phyloP scores from a whole-genome alignment of 2,888 invertebrate genomes.

The Teinopalpus imperialis region DNA sequence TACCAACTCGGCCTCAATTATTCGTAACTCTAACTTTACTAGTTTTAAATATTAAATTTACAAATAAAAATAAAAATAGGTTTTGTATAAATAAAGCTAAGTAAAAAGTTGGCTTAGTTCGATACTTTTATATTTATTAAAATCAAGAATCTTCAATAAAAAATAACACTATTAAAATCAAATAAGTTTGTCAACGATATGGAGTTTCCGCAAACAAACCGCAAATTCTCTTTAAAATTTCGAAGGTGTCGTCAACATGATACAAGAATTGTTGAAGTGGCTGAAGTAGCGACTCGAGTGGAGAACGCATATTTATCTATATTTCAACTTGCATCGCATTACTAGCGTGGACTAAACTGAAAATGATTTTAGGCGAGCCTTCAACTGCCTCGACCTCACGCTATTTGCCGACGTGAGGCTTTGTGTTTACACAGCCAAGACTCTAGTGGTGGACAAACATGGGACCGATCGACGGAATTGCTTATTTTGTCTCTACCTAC shows the following conservation, averaged over 20 bases:
- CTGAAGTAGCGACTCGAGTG: slow-evolving; percentile 42
- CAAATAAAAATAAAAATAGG: too few species aligned
- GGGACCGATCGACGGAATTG: slow-evolving; percentile 79
- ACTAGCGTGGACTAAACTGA: slow-evolving; percentile 51
- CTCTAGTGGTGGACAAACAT: slow-evolving; percentile 81
- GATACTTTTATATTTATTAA: too few species aligned
- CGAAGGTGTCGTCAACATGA: slow-evolving; percentile 39
- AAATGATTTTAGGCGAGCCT: slow-evolving; percentile 63
- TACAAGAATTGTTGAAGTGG: slow-evolving; percentile 34
- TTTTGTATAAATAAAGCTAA: too few species aligned
- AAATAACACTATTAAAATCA: too few species aligned
- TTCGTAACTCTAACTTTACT: too few species aligned
- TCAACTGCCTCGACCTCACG: slow-evolving; percentile 72
- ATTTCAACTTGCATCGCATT: slow-evolving; percentile 48
- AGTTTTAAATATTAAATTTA: too few species aligned
- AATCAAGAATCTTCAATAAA: too few species aligned
- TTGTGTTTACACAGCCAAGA: slow-evolving; percentile 75
- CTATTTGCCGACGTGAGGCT: slow-evolving; percentile 80
- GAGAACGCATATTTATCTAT: slow-evolving; percentile 45
- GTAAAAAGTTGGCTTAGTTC: too few species aligned
- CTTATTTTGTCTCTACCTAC: slow-evolving; percentile 81
- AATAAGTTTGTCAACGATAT: slow-evolving; percentile 5
- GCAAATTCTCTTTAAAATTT: slow-evolving; percentile 29
- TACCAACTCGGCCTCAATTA: too few species aligned
- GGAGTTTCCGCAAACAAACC: slow-evolving; percentile 11